phyloP scores from a whole-genome alignment of 1,140 invertebrate species.

The Camponotus vicinus region DNA sequence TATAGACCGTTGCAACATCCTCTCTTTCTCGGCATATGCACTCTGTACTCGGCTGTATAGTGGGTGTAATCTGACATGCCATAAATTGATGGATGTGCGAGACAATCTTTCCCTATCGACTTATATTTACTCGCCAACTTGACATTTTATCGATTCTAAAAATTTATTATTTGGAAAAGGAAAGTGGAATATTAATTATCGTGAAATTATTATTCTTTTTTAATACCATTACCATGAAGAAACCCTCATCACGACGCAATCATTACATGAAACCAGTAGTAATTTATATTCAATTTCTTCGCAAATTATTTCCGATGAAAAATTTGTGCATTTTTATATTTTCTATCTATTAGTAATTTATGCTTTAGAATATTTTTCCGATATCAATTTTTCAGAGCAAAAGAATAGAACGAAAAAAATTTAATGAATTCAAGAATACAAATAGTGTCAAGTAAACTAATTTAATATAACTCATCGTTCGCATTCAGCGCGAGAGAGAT shows the following conservation, averaged over 20 bases:
- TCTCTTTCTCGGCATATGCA: slow-evolving; percentile 46
- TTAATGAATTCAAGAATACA: not conserved
- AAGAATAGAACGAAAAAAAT: too few relatives aligned
- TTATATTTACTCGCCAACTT: not conserved
- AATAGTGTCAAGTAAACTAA: not conserved
- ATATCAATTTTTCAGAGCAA: not conserved
- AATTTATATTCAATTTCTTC: not conserved
- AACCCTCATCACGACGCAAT: not conserved
- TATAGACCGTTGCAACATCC: slow-evolving; percentile 58
- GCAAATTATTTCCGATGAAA: not conserved
- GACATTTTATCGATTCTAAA: not conserved
- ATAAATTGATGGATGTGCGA: slow-evolving; percentile 12
- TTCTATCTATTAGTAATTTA: not conserved
- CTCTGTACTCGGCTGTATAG: slow-evolving; percentile 31
- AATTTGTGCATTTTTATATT: not conserved
- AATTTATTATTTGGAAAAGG: not conserved
- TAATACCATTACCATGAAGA: too few relatives aligned
- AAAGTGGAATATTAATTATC: not conserved
- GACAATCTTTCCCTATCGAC: not conserved
- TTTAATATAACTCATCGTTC: not conserved
- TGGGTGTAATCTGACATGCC: slow-evolving; percentile 32
- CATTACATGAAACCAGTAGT: not conserved
- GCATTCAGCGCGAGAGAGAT: not conserved
- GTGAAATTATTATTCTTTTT: not conserved
- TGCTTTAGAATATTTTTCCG: not conserved